Evolutionary conservation across 2,888 invertebrate species (phyloP).

Genomic region (Acronicta aceris): DNA sequence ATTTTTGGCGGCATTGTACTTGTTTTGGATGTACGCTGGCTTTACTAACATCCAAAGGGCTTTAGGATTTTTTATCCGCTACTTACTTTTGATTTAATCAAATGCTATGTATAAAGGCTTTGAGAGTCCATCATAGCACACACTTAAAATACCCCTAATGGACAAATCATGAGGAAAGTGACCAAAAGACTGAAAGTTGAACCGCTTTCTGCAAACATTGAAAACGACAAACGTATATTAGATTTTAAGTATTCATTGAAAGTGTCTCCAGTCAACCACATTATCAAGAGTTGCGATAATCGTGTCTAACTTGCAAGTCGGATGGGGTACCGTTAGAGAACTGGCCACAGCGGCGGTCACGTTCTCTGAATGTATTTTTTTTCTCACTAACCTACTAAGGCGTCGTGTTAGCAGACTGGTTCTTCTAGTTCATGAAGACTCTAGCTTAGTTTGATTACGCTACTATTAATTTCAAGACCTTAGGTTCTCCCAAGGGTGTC

Average conservation of each 20-base stretch:
- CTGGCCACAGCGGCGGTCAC: conserved; percentile 68
- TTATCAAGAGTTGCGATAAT: conserved; percentile 60
- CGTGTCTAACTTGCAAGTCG: conserved; percentile 60
- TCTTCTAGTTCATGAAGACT: conserved; percentile 50
- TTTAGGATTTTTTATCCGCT: conserved; percentile 11
- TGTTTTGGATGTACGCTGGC: conserved; percentile 54
- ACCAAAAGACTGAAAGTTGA: no score
- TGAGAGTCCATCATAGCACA: no score
- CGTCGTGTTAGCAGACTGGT: conserved; percentile 68
- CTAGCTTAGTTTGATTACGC: conserved; percentile 25
- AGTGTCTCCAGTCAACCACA: conserved; percentile 46
- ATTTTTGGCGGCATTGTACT: conserved; percentile 60
- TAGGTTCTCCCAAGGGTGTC: conserved; percentile 2
- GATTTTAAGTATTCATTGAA: conserved; percentile 35
- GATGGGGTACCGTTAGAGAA: conserved; percentile 74
- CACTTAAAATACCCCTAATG: no score
- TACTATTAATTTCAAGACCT: conserved; percentile 23
- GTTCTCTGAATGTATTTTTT: conserved; percentile 70
- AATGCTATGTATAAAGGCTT: no score
- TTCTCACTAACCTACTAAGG: conserved; percentile 77
- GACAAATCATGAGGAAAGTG: no score
- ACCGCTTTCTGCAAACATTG: no score
- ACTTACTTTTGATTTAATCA: neutral
- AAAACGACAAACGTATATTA: neutral
- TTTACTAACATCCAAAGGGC: conserved; percentile 35